phyloP scores from a whole-genome alignment of 2,113 vertebrate species.

The Chaetodon trifascialis region DNA sequence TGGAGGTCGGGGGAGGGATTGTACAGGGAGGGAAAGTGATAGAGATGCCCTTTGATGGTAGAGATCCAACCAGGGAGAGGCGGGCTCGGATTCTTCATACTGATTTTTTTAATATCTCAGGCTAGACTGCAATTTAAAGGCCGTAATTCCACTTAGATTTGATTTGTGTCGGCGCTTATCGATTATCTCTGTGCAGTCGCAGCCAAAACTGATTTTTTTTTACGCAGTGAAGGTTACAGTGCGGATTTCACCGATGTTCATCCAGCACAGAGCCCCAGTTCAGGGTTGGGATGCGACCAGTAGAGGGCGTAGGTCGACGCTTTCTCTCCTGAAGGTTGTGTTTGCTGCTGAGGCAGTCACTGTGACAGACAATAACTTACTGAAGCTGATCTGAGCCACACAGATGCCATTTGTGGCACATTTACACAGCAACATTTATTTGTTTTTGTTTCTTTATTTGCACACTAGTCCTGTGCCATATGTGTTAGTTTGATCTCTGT shows the following conservation, averaged over 20 bases:
- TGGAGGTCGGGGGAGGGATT: not conserved
- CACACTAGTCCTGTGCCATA: conserved; percentile 26
- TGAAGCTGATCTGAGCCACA: conserved; percentile 29
- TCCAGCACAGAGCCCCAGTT: conserved; percentile 1
- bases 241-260: conserved; percentile 9
- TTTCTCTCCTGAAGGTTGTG: conserved; percentile 19
- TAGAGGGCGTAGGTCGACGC: conserved; percentile 1
- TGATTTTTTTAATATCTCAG: conserved; percentile 28
- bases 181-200: conserved; percentile 23
- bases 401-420: conserved; percentile 4
- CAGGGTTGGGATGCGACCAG: not conserved
- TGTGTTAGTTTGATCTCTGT: conserved; percentile 11
- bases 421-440: not conserved
- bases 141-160: conserved; percentile 30
- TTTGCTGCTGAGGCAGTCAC: conserved; percentile 17
- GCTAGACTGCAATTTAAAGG: conserved; percentile 19
- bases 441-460: not conserved
- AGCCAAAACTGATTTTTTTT: conserved; percentile 38
- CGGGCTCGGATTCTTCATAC: conserved; percentile 1
- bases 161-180: conserved; percentile 30
- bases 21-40: not conserved
- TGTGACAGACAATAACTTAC: not conserved
- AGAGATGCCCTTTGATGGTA: conserved; percentile 23
- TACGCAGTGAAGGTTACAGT: conserved; percentile 27
- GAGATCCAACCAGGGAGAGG: conserved; percentile 10